Conservation (phyloP, 2,888 invertebrate species). For the Agonum fuliginosum region DNA sequence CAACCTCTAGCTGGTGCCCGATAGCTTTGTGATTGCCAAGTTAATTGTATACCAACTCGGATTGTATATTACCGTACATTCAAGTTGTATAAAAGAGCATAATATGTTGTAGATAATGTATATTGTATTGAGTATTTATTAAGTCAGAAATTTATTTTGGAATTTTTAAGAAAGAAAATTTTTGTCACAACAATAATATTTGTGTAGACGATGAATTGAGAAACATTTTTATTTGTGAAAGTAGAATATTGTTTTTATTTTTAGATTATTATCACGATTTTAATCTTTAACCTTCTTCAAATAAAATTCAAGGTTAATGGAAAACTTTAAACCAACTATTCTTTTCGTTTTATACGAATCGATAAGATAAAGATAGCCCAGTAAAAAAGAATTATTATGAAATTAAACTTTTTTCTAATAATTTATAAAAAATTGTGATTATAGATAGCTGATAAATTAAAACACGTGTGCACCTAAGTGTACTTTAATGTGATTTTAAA, state of each 20-base stretch:
- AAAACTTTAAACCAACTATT: not conserved
- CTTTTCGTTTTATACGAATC: not conserved
- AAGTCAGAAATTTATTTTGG: too few relatives aligned
- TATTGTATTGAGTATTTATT: too few relatives aligned
- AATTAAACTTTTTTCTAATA: not conserved
- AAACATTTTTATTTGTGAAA: not conserved
- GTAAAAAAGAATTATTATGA: not conserved
- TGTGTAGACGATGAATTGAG: too few relatives aligned
- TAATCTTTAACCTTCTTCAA: slow-evolving; percentile 17
- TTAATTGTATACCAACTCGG: too few relatives aligned
- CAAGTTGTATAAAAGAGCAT: too few relatives aligned
- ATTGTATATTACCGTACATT: too few relatives aligned
- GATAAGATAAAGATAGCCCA: not conserved
- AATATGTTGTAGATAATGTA: too few relatives aligned
- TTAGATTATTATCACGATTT: not conserved
- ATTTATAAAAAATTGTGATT: not conserved
- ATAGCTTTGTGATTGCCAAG: too few relatives aligned
- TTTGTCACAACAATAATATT: too few relatives aligned
- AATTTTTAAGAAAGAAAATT: too few relatives aligned
- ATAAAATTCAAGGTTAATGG: slow-evolving; percentile 15
- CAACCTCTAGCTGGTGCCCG: too few relatives aligned
- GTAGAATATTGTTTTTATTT: not conserved
- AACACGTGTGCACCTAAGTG: not conserved
- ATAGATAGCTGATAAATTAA: not conserved
- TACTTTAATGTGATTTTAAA: slow-evolving; percentile 25